Base-by-base conservation (phyloP, 2,888 invertebrate genomes). In the Eutolmus rufibarbis region DNA sequence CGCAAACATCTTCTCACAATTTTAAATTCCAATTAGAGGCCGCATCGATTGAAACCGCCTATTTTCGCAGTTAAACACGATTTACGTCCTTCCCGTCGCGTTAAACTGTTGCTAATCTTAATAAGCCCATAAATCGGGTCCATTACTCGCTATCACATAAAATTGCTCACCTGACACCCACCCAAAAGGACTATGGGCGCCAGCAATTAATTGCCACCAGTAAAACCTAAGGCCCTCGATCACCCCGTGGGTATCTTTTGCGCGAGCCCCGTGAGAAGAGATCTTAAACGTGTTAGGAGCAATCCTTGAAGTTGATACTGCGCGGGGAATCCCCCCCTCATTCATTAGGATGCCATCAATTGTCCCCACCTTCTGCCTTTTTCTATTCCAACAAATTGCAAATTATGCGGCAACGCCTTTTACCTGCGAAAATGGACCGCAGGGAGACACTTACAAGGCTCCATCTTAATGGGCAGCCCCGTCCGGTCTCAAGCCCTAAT, bases 281-380 rank as follows among this genome's bases (percentile, higher is more conserved):
- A 76, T 40, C 76, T 28, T 37, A 9, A 76, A 16, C 34, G 37
- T 14, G 76, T 76, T 66, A 66, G 66, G 23, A 66, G n/a, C 76
- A 37, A 16, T 76, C 51, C 31, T 81, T 43, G 34, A 56, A 51
- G 46, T 78, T 78, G 31, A 31, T 51, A 34, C 37, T n/a, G 31
- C 16, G 82, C 28, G 34, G 66, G 37, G 56, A 82, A 37, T 19
- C 82, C 57, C 34, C 43, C 37, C 34, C 43, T 31, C 16, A 74
- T 85, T 85, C 85, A 85, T 85, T 85, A 85, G 74, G 85, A 74
- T 37, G 43, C 85, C 85, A 85, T 85, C 85, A 85, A 85, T 85
- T 74, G 85, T 85, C 74, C 51, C 40, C 85, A 85, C 85, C 79
- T 74, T 74, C 66, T 43, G 46, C 43, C 74, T 31, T 85, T 46